phyloP scores from a whole-genome alignment of 2,888 invertebrate genomes.

The Saturnia japonica region DNA sequence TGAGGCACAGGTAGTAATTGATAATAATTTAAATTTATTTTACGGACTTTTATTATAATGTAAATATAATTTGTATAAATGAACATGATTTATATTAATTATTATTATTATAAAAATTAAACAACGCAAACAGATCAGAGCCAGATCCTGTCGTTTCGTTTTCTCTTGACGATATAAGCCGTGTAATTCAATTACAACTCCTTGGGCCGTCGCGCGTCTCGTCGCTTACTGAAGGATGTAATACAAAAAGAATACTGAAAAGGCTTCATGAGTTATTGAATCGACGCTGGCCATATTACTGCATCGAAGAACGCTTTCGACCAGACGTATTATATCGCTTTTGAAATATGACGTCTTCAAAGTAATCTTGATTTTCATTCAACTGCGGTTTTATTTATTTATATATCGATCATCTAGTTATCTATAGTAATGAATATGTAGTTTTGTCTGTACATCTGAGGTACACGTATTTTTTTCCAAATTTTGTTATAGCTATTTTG shows the following conservation, averaged over 20 bases:
- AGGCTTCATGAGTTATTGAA: slow-evolving; percentile 60
- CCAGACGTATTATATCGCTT: background rate
- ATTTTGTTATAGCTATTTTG: too few species aligned
- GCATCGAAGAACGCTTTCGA: background rate
- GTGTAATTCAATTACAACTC: slow-evolving; percentile 72
- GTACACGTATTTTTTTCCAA: too few species aligned
- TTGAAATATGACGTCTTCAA: background rate
- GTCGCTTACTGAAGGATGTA: slow-evolving; percentile 40
- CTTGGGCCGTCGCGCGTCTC: slow-evolving; percentile 34
- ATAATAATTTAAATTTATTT: too few species aligned
- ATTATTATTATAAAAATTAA: background rate
- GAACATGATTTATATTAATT: too few species aligned
- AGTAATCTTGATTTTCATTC: background rate
- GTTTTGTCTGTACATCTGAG: too few species aligned
- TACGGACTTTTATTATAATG: too few species aligned
- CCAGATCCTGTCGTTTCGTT: slow-evolving; percentile 25
- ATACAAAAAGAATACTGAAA: slow-evolving; percentile 57
- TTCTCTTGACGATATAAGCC: slow-evolving; percentile 47
- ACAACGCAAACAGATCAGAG: background rate
- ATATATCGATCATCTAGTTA: too few species aligned
- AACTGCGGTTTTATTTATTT: background rate
- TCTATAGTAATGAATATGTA: too few species aligned
- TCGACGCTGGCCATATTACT: slow-evolving; percentile 5
- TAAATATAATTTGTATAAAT: too few species aligned
- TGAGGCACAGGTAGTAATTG: too few species aligned